These are phyloP conservation scores for Paramormyrops kingsleyae DNA, from an alignment of 2,113 vertebrate genomes.

Conservation along the genomic window DNA sequence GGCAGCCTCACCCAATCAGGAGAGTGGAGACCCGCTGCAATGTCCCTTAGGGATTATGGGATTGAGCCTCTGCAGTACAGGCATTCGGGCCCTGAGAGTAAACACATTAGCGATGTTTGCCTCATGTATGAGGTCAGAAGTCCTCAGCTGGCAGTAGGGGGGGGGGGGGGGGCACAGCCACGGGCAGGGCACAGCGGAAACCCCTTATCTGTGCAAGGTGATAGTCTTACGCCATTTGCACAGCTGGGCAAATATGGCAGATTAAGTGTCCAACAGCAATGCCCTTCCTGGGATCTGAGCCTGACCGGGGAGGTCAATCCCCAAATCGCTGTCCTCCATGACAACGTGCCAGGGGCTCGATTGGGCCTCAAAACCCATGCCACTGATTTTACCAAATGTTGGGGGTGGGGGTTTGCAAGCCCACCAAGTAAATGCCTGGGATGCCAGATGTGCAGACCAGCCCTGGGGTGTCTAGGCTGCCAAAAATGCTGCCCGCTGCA, in stretches of 20 bases:
- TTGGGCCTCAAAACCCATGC: neutral
- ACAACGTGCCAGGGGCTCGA: neutral
- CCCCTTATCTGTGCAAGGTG: neutral
- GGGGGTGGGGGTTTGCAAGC: neutral
- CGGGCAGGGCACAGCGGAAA: neutral
- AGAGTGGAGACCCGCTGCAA: neutral
- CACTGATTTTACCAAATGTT: neutral
- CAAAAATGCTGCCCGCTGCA: neutral
- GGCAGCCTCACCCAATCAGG: neutral
- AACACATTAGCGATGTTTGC: neutral
- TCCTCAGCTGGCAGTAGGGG: neutral
- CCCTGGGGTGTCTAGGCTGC: neutral
- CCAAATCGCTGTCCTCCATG: neutral
- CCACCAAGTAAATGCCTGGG: neutral
- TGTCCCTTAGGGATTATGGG: neutral
- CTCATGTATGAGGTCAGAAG: neutral
- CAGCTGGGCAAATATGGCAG: slow-evolving; percentile 1
- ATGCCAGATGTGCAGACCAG: neutral
- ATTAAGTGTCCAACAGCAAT: neutral
- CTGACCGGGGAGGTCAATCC: neutral
- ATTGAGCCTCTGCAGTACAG: neutral
- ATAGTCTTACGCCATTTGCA: neutral
- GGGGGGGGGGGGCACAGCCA: neutral
- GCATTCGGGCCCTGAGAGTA: neutral
- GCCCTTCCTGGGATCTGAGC: neutral